Evolutionary conservation across 2,113 vertebrate genomes (phyloP), one percentile per base, ranked within the genome.

Genomic region (Rissa tridactyla): DNA sequence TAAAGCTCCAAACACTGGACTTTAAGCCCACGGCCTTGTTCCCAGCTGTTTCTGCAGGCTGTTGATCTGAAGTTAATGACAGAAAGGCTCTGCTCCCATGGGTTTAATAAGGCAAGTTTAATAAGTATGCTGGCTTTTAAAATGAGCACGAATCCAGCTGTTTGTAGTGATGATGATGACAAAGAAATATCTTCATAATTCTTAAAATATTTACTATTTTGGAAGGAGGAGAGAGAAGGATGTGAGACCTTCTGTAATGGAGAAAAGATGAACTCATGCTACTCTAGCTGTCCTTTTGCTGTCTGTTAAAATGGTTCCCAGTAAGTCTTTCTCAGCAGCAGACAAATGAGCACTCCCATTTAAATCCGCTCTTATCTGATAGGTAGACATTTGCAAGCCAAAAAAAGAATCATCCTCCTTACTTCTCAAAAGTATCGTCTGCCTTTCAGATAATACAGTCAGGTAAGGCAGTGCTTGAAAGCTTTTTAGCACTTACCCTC

Each of bases 401-500:
- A 85, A 96, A 96, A 94, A 73, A 64, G 89, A 91, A 88, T 91
- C 82, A 78, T 69, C 58, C 49, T 93, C 36, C 82, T 91, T 86
- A 84, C 77, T 95, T 86, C 79, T 73, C 46, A 86, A 92, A 97
- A 58, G 54, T 80, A 82, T 81, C 71, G 46, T 90, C 92, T 96
- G 66, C 46, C 62, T 96, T 95, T 96, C 92, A 96, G 84, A 93
- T 95, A 92, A 92, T 96, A 77, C 7, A 2, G 94, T 92, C 88
- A 96, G 92, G 84, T 95, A 90, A 96, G 92, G 49, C 61, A 87
- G 82, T 85, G 62, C 92, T 90, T 96, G 90, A 97, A 91, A 96
- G 94, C 95, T 94, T 94, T 96, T 92, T 92, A 94, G 79, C 90
- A 93, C 94, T 96, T 95, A 91, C 92, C 70, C 85, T 94, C 90